Evolutionary conservation across 2,888 invertebrate genomes (phyloP), one percentile per base, ranked within the genome.

Genomic region (Patella depressa): DNA sequence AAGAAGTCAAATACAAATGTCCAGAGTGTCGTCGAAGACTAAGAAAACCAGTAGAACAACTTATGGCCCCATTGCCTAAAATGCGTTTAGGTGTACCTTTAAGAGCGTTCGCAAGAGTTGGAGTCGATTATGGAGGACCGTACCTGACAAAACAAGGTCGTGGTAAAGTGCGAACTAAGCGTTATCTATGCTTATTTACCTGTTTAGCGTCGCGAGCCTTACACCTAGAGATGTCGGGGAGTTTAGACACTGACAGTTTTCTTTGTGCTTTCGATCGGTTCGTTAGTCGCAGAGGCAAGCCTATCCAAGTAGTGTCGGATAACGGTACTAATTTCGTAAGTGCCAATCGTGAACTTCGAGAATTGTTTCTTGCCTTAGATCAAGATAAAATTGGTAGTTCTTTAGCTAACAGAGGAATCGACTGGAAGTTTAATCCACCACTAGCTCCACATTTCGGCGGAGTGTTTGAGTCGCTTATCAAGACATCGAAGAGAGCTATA

Each of bases 341-440:
- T 15, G 71, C 72, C 15, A 53, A 77, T 15, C 57, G 53, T 17
- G 78, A 78, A 59, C 34, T 76, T 17, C 71, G 75, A 53, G 65
- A 75, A 55, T 65, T 80, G 14, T 55, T 79, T 24, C 53, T 15
- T 24, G 17, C 17, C 45, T 53, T 83, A 34, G 78, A 81, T n/a
- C 53, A 73, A 53, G 69, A 78, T 2, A 77, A 77, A 55, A 76
- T 81, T 9, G 53, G 59, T 17, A 34, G 73, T 17, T 72, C 34
- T 5, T 59, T 72, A 12, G 71, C 82, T 19, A 78, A 71, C 34
- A 29, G 70, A 29, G 76, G 76, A 7, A 73, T 80, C 14, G 24
- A 73, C 45, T 82, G 80, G 80, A 45, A 76, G 17, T 83, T 85
- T 54, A 82, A 81, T 74, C 84, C 81, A 11, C 82, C 85, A 65